phyloP scores from a whole-genome alignment of 2,797 vertebrate genomes.

The Alectoris magna region DNA sequence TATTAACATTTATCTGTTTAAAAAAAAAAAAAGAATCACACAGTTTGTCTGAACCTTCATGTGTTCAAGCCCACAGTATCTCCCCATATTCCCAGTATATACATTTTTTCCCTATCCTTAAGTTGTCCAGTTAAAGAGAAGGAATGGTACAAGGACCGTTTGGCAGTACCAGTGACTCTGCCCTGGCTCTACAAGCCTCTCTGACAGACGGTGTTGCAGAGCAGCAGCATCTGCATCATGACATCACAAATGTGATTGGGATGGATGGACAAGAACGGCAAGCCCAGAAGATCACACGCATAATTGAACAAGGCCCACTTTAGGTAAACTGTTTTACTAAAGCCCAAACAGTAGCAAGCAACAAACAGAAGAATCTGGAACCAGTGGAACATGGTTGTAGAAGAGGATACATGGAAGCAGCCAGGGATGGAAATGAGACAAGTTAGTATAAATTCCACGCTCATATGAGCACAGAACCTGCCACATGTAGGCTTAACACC shows the following conservation, averaged over 20 bases:
- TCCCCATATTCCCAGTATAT: neutral
- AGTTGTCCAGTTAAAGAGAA: neutral
- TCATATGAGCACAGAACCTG: conserved; percentile 42
- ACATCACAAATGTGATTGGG: neutral
- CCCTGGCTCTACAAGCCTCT: neutral
- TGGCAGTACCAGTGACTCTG: neutral
- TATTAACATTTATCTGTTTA: neutral
- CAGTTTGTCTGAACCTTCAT: neutral
- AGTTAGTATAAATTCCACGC: conserved; percentile 14
- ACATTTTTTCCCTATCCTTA: neutral
- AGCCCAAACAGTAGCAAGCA: neutral
- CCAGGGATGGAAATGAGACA: conserved; percentile 11
- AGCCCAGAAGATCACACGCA: neutral
- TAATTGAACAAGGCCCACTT: neutral
- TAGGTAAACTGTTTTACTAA: neutral
- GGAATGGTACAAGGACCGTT: neutral
- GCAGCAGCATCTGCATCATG: neutral
- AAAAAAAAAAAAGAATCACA: neutral
- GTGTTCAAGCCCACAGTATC: neutral
- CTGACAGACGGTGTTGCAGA: neutral
- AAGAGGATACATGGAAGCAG: neutral
- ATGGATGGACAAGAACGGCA: neutral
- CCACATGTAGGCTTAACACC: neutral
- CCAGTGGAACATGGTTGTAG: neutral
- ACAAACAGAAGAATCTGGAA: neutral